Percentiles rank a stretch among this genome's conserved stretches.
These are phyloP conservation scores for Eufriesea mexicana DNA, from an alignment of 1,140 invertebrate genomes.

Conservation along the genomic window DNA sequence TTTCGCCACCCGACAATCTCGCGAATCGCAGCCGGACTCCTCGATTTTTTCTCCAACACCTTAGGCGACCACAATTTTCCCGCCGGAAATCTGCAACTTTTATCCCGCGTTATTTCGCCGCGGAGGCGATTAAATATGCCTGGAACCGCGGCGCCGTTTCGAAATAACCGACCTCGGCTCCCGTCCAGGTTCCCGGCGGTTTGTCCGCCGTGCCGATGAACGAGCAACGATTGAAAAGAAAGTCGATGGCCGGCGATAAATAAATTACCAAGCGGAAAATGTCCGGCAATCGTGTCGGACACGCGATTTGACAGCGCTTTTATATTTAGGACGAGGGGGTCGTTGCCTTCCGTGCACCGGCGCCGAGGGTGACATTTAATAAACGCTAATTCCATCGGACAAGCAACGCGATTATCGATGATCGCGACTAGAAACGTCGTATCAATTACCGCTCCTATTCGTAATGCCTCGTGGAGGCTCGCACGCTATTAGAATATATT, in stretches of 20 bases:
- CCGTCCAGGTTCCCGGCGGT: too few relatives aligned
- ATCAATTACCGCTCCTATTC: neutral
- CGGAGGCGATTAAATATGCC: neutral
- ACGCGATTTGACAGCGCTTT: neutral
- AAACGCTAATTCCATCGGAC: neutral
- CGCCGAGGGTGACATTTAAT: too few relatives aligned
- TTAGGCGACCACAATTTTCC: neutral
- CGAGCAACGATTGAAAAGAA: rapidly evolving
- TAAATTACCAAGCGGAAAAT: neutral
- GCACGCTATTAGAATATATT: neutral
- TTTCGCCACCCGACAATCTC: neutral
- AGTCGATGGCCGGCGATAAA: neutral
- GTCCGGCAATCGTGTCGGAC: too few relatives aligned
- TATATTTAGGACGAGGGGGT: neutral
- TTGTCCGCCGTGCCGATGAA: rapidly evolving
- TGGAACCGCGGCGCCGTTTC: rapidly evolving
- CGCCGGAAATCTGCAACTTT: neutral
- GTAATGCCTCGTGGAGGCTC: neutral
- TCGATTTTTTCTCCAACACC: too few relatives aligned
- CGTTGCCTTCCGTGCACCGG: neutral
- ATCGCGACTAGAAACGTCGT: neutral
- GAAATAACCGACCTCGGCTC: neutral
- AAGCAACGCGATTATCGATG: neutral
- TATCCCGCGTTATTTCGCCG: neutral
- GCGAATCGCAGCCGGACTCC: neutral